Evolutionary conservation across 2,113 vertebrate genomes (phyloP).

Genomic region (Aegotheles bennettii): DNA sequence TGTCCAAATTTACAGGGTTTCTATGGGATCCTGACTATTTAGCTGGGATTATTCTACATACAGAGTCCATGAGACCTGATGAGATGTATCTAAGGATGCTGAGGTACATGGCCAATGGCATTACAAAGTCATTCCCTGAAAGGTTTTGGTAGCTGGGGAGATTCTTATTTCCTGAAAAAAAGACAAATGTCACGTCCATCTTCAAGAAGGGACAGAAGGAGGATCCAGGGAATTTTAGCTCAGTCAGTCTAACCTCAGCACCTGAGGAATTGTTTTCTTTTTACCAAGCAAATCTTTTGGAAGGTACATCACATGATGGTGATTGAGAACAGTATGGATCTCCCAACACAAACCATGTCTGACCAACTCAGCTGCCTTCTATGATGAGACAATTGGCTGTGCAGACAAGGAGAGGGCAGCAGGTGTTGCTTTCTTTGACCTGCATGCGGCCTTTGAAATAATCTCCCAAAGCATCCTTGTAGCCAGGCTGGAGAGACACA

Average conservation of each 20-base stretch:
- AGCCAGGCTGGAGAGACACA: not conserved
- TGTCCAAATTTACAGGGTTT: not conserved
- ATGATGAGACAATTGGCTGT: not conserved
- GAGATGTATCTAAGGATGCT: not conserved
- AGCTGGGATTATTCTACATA: not conserved
- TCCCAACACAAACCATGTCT: not conserved
- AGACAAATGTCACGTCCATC: not conserved
- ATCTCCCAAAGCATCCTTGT: not conserved
- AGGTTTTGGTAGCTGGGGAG: not conserved
- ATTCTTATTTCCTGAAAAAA: not conserved
- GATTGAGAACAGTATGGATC: not conserved
- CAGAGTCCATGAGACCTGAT: not conserved
- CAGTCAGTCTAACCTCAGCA: not conserved
- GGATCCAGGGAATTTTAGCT: not conserved
- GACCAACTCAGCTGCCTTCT: not conserved
- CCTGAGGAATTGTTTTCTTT: too few relatives aligned
- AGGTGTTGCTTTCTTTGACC: not conserved
- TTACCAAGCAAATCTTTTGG: not conserved
- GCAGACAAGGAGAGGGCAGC: not conserved
- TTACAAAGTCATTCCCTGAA: not conserved
- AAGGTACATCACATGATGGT: not conserved
- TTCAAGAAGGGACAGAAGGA: not conserved
- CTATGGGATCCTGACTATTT: not conserved
- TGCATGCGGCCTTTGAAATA: not conserved
- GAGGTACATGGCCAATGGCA: not conserved